Conservation (phyloP, 2,888 invertebrate species). For the Sericinus montela region DNA sequence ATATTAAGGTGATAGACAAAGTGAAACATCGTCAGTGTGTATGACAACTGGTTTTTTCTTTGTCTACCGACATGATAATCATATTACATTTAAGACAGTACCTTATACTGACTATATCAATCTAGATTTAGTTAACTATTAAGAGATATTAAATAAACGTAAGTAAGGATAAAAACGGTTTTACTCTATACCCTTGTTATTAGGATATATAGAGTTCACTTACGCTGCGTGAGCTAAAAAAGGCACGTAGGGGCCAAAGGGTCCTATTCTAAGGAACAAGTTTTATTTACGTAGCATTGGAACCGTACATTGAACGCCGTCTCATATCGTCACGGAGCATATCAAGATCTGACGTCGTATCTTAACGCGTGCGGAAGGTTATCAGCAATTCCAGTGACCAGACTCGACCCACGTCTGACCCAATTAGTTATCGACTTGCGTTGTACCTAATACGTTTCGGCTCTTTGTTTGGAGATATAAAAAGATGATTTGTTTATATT, state of each 20-base stretch:
- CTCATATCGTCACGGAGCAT: conserved; percentile 19
- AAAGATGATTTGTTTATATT: conserved; percentile 37
- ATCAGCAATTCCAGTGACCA: conserved; percentile 57
- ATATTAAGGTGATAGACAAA: no score
- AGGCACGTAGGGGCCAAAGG: not conserved
- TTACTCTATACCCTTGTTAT: no score
- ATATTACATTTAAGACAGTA: no score
- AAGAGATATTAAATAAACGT: no score
- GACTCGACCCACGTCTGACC: conserved; percentile 65
- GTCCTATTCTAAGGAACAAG: not conserved
- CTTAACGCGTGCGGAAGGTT: conserved; percentile 51
- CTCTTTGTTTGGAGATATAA: conserved; percentile 36
- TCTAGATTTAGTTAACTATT: no score
- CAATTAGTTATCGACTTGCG: conserved; percentile 59
- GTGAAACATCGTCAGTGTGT: no score
- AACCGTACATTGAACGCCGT: conserved; percentile 7
- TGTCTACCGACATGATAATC: no score
- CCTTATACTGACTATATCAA: no score
- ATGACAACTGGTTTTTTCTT: no score
- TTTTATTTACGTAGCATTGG: conserved; percentile 1
- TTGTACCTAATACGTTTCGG: conserved; percentile 33
- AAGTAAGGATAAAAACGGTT: no score
- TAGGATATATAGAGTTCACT: not conserved
- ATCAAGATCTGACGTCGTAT: conserved; percentile 41
- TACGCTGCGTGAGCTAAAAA: not conserved